Evolutionary conservation across 2,797 vertebrate species (phyloP).

Genomic region (Buphagus erythrorhynchus): DNA sequence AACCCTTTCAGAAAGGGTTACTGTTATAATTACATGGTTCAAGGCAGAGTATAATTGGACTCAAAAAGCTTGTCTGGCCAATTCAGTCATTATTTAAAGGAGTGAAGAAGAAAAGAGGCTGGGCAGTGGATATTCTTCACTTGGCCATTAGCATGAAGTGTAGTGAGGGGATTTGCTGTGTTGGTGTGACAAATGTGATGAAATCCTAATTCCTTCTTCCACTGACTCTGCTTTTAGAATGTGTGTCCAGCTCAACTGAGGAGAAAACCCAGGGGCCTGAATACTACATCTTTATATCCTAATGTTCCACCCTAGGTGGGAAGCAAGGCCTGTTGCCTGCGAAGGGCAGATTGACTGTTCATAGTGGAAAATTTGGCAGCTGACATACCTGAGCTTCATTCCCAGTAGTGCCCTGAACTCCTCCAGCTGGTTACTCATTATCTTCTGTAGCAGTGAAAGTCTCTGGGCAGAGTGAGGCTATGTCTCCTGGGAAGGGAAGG

Average conservation of each 20-base stretch:
- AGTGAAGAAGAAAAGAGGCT: neutral
- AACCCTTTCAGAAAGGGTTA: neutral
- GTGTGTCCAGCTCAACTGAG: neutral
- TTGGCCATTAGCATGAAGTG: neutral
- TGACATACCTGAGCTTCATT: neutral
- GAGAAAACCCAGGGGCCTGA: neutral
- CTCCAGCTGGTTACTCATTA: neutral
- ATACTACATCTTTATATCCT: neutral
- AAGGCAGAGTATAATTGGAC: neutral
- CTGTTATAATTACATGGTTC: neutral
- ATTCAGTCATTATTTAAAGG: neutral
- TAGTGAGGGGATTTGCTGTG: neutral
- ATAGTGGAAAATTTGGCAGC: neutral
- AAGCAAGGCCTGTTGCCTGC: neutral
- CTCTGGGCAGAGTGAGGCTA: neutral
- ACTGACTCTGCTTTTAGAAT: neutral
- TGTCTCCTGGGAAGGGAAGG: neutral
- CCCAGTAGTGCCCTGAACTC: neutral
- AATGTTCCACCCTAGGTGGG: neutral
- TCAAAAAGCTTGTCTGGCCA: neutral
- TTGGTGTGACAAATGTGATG: neutral
- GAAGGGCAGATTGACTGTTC: neutral
- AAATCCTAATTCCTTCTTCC: neutral
- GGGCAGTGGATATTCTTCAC: neutral
- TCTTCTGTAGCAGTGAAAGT: neutral